Evolutionary conservation across 2,113 vertebrate species (phyloP), one percentile per base, ranked within the genome.

Genomic region (Brachyistius frenatus): DNA sequence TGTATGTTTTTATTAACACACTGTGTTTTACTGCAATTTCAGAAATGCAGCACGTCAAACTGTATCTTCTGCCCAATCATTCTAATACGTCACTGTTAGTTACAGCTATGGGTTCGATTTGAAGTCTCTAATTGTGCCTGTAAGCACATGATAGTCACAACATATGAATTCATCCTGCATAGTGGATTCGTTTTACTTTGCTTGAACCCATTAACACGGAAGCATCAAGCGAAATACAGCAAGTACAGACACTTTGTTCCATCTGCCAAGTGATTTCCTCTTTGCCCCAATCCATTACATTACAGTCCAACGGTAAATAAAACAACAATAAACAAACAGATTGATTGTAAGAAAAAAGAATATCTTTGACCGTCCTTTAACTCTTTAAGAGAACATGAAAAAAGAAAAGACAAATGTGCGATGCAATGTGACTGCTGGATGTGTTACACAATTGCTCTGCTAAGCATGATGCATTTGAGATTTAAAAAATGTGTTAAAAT

Each of bases 1-100:
- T 57, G 31, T 36, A 13, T 30, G 33, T 63, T 58, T 32, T 15
- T 66, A 50, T 4, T 60, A 23, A 33, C 66, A 37, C n/a, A 67
- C 36, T 65, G 50, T n/a, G 56, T 54, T 39, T 52, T 7, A n/a
- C 3, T 36, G n/a, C 4, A 41, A 60, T 39, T 39, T 32, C 14
- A 64, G 53, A 57, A 73, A 79, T 78, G 49, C 16, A 64, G 37
- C 31, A 30, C 39, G 47, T 62, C 46, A 65, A 6, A n/a, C 6
- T 2, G 14, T 32, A 52, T 70, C 55, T 36, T 23, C 16, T 7
- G 23, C 7, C 4, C 66, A 9, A 71, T 23, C 16, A 23, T 49
- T 6, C 44, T 58, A 9, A 49, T 13, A 6, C n/a, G 37, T 5
- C 10, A 11, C 9, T 13, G 8, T 73, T 37, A 9, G 49, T 67